Evolutionary conservation across 2,888 invertebrate species (phyloP).

Genomic region (Oxyteleia sp.): DNA sequence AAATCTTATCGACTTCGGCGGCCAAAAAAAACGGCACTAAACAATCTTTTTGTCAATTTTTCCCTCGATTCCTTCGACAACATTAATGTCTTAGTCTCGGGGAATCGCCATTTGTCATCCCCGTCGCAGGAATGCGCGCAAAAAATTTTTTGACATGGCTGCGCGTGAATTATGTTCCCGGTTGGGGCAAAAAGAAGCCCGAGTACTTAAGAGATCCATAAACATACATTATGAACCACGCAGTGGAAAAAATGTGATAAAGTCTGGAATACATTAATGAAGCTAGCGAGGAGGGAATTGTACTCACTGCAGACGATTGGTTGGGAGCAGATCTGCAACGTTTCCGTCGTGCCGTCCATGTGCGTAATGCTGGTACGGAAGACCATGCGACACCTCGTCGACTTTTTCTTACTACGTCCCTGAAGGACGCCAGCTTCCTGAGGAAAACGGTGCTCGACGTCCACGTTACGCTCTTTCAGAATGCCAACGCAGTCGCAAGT

Average conservation of each 20-base stretch:
- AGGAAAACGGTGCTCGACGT: slow-evolving; percentile 96
- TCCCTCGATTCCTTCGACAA: slow-evolving; percentile 31
- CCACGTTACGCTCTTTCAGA: slow-evolving; percentile 97
- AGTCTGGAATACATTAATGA: slow-evolving; percentile 12
- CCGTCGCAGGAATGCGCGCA: slow-evolving; percentile 29
- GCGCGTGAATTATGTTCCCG: slow-evolving; percentile 46
- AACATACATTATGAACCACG: slow-evolving; percentile 33
- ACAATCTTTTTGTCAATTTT: slow-evolving; percentile 44
- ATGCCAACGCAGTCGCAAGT: slow-evolving; percentile 99
- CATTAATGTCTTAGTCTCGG: slow-evolving; percentile 30
- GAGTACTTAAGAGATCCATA: slow-evolving; percentile 58
- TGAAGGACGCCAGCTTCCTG: slow-evolving; percentile 91
- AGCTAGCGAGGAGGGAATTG: background rate
- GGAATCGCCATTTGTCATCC: slow-evolving; percentile 45
- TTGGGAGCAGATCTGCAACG: slow-evolving; percentile 95
- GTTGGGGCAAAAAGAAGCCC: slow-evolving; percentile 28
- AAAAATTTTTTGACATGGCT: slow-evolving; percentile 27
- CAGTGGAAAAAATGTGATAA: slow-evolving; percentile 34
- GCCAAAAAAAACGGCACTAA: slow-evolving; percentile 25
- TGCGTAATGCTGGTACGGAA: slow-evolving; percentile 95
- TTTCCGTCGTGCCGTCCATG: slow-evolving; percentile 93
- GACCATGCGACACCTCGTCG: slow-evolving; percentile 97
- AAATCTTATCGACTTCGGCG: slow-evolving; percentile 27
- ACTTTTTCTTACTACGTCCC: slow-evolving; percentile 95
- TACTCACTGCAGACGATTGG: slow-evolving; percentile 97